Percentiles rank a stretch among this genome's conserved stretches.
phyloP scores from a whole-genome alignment of 2,888 invertebrate species.

The Luffia ferchaultella region DNA sequence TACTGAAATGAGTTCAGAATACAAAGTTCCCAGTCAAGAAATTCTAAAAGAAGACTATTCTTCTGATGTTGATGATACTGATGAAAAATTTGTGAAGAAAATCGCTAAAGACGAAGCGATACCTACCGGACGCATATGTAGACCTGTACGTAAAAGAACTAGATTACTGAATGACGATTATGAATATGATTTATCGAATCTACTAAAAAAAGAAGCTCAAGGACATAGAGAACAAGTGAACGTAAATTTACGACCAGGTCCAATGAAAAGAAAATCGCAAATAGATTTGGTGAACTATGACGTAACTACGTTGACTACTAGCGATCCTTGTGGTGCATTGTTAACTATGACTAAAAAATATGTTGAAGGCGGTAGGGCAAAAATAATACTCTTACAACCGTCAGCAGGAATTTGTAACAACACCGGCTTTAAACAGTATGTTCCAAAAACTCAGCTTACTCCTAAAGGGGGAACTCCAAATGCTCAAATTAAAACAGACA shows the following conservation, averaged over 20 bases:
- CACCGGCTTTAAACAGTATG: not conserved
- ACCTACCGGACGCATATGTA: slow-evolving; percentile 32
- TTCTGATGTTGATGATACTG: slow-evolving; percentile 49
- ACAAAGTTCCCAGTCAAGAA: slow-evolving; percentile 27
- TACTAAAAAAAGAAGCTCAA: slow-evolving; percentile 60
- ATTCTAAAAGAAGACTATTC: slow-evolving; percentile 48
- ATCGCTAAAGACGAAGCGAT: slow-evolving; percentile 16
- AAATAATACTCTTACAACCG: slow-evolving; percentile 29
- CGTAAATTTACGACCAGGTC: slow-evolving; percentile 26
- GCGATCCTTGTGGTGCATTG: slow-evolving; percentile 46
- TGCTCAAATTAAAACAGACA: slow-evolving; percentile 11
- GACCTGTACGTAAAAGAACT: slow-evolving; percentile 71
- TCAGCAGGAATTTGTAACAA: not conserved
- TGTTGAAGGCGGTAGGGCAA: slow-evolving; percentile 35
- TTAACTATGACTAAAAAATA: slow-evolving; percentile 38
- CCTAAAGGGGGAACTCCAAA: no score
- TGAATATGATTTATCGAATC: slow-evolving; percentile 72
- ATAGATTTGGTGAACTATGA: slow-evolving; percentile 12
- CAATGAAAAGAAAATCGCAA: slow-evolving; percentile 32
- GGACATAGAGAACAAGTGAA: slow-evolving; percentile 44
- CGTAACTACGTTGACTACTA: slow-evolving; percentile 34
- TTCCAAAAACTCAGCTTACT: not conserved
- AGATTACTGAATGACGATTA: slow-evolving; percentile 75
- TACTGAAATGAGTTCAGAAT: slow-evolving; percentile 21
- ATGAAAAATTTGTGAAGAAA: slow-evolving; percentile 34